Base-by-base conservation (phyloP, 2,113 vertebrate species). In the Mormyrus lacerda region DNA sequence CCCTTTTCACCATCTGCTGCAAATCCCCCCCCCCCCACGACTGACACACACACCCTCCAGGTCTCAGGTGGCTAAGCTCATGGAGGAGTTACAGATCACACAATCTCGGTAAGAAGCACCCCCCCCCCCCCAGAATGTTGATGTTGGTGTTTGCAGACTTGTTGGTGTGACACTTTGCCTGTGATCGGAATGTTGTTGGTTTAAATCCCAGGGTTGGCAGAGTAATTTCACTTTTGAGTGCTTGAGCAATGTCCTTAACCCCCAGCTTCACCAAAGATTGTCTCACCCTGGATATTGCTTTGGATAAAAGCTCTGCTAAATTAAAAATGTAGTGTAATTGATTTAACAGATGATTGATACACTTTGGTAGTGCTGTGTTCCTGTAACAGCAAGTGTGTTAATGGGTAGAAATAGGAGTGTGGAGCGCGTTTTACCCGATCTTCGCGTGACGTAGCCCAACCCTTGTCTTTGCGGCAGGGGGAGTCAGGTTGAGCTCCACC, bases 81-180 rank as follows among this genome's bases (percentile, higher is more conserved):
- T 94, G 91, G 95, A 96, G 91, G 95, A 96, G 94, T 94, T 96
- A 91, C 94, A 95, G 92, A 95, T 94, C 93, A 95, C 95, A 89
- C 95, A 96, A 93, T 94, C 94, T 93, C 96, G 96, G 96, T 96
- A 93, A 94, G 94, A 93, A 91, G 79, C 69, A 85, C 91, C 1
- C 76, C 76, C 21, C 55, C 7, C 58, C 7, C 24, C 58, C 61
- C 10, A 1, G 9, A 45, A 84, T 45, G 24, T 84, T n/a, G 21
- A 42, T 84, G 4, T 84, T 45, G 82, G 44, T 84, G 42, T 84
- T 84, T 84, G 39, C 19, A 24, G 7, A 1, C 44, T 84, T 47
- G 44, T 79, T 79, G 15, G 6, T 7, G 4, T 79, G 69, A 35
- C 0, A 8, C n/a, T 27, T 10, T 27, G 58, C 3, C n/a, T 27